A percentile compares a stretch with the other conserved stretches of the same genome.
phyloP scores from a whole-genome alignment of 2,113 vertebrate species.

The Myxocyprinus asiaticus region DNA sequence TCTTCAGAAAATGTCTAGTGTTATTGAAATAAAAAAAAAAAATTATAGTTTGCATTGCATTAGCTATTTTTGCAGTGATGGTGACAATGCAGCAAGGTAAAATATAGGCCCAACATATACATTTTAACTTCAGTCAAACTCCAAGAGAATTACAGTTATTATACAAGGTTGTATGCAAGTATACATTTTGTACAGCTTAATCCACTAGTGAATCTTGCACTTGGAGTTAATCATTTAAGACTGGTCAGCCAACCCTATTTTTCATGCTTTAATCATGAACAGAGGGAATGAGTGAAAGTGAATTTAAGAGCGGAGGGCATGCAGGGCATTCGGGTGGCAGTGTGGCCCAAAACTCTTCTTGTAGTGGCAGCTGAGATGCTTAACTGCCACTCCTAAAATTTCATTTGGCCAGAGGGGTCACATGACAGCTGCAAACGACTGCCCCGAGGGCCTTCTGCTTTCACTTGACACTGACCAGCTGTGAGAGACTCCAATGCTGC shows the following conservation, averaged over 20 bases:
- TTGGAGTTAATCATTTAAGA: conserved; percentile 60
- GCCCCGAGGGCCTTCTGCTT: conserved; percentile 74
- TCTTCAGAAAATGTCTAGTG: too few species aligned
- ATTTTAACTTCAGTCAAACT: too few species aligned
- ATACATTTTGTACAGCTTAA: neutral
- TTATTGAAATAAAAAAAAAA: too few species aligned
- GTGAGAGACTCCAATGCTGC: conserved; percentile 72
- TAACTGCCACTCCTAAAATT: conserved; percentile 68
- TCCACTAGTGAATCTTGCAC: conserved; percentile 35
- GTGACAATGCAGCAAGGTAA: too few species aligned
- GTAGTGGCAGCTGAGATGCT: conserved; percentile 74
- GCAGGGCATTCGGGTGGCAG: conserved; percentile 53
- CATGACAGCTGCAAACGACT: conserved; percentile 80
- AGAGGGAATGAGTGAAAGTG: conserved; percentile 53
- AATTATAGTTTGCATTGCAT: too few species aligned
- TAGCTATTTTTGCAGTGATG: too few species aligned
- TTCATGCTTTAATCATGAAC: conserved; percentile 64
- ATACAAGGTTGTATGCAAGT: too few species aligned
- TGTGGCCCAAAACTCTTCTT: conserved; percentile 69
- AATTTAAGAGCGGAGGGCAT: conserved; percentile 43
- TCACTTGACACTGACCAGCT: conserved; percentile 79
- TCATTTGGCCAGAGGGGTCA: conserved; percentile 75
- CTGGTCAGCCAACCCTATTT: conserved; percentile 55
- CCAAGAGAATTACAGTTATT: too few species aligned
- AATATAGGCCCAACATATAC: too few species aligned